Percentiles rank a stretch among this genome's conserved stretches.
These are phyloP conservation scores for Pterocles gutturalis DNA, from an alignment of 2,113 vertebrate genomes.

Conservation along the genomic window DNA sequence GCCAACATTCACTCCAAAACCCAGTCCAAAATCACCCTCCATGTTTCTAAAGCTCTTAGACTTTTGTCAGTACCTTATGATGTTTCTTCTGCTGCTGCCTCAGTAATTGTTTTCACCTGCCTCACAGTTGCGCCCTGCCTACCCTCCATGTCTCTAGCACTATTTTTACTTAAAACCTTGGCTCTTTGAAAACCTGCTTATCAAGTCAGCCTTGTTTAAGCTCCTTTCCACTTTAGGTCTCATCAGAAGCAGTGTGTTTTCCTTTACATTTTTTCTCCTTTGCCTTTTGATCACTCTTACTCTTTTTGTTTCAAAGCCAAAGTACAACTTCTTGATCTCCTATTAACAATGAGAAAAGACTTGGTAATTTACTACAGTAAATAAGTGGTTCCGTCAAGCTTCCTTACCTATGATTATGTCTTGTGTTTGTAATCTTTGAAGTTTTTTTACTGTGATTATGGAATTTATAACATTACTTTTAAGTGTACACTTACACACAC, in stretches of 20 bases:
- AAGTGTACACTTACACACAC: background rate
- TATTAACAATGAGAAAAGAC: background rate
- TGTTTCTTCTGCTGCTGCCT: background rate
- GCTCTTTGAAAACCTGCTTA: background rate
- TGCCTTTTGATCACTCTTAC: background rate
- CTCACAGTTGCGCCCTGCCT: background rate
- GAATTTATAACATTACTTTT: background rate
- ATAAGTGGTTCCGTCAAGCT: background rate
- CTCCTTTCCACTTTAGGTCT: background rate
- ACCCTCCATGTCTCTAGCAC: background rate
- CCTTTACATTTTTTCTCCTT: background rate
- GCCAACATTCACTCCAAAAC: background rate
- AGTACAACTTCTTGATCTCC: background rate
- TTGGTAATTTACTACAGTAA: background rate
- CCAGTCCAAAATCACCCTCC: background rate
- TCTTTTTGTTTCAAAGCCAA: slow-evolving; percentile 23
- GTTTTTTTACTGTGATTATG: background rate
- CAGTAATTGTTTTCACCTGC: background rate
- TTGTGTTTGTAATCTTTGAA: background rate
- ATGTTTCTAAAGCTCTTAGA: background rate
- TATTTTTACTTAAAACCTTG: background rate
- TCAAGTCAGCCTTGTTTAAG: background rate
- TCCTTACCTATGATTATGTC: background rate
- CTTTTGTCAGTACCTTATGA: background rate
- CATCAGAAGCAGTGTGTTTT: background rate